phyloP scores from a whole-genome alignment of 2,888 invertebrate species.

The Sthenelais limicola region DNA sequence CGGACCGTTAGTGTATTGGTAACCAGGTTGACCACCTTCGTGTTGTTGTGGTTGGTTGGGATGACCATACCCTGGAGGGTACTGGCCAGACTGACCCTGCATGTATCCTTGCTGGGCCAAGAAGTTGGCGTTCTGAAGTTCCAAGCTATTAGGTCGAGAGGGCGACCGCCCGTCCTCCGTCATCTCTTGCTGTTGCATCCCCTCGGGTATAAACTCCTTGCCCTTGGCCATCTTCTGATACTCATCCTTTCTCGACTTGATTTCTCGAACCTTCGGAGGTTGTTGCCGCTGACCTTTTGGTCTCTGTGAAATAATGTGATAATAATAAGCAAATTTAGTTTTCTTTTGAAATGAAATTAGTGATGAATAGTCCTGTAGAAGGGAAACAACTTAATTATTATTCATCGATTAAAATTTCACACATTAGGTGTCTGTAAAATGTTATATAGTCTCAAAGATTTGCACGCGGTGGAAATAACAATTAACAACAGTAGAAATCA shows the following conservation, averaged over 20 bases:
- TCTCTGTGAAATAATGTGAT: too few relatives aligned
- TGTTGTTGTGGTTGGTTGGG: slow-evolving; percentile 17
- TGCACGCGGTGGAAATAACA: too few relatives aligned
- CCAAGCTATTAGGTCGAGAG: slow-evolving; percentile 45
- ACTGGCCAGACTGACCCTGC: slow-evolving; percentile 30
- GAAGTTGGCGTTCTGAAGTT: slow-evolving; percentile 39
- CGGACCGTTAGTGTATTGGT: slow-evolving; percentile 31
- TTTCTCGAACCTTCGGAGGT: slow-evolving; percentile 37
- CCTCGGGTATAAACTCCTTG: slow-evolving; percentile 39
- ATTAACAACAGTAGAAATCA: too few relatives aligned
- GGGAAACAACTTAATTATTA: too few relatives aligned
- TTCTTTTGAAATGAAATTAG: too few relatives aligned
- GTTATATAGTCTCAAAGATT: too few relatives aligned
- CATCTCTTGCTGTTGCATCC: slow-evolving; percentile 19
- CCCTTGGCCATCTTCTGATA: slow-evolving; percentile 41
- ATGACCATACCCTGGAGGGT: background rate
- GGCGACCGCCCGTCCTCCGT: slow-evolving; percentile 40
- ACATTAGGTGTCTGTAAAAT: too few relatives aligned
- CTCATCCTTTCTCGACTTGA: slow-evolving; percentile 37
- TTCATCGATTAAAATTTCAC: too few relatives aligned
- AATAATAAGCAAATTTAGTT: too few relatives aligned
- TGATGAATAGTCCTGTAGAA: too few relatives aligned
- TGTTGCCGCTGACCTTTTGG: slow-evolving; percentile 37
- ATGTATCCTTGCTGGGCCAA: slow-evolving; percentile 22
- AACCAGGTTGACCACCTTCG: slow-evolving; percentile 5